Percentiles rank a stretch among this genome's conserved stretches.
These are phyloP conservation scores for Pissodes strobi DNA, from an alignment of 1,140 invertebrate species.

Conservation along the genomic window DNA sequence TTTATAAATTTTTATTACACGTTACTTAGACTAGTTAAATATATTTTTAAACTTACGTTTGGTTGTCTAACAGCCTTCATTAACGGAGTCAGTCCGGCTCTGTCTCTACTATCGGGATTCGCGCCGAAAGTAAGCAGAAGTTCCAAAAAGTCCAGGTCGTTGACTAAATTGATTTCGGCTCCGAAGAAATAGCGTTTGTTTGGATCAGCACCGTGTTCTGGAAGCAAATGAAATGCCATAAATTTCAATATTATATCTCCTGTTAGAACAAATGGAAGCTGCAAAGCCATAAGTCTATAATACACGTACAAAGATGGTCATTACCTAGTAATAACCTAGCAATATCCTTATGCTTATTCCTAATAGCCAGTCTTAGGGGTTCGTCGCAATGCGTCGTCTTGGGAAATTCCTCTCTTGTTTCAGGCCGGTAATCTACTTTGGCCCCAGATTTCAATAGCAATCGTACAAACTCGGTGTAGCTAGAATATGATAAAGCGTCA, in stretches of 20 bases:
- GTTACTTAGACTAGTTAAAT: too few relatives aligned
- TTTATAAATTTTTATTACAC: background rate
- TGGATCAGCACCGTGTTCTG: constrained; percentile 72
- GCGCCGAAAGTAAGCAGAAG: constrained; percentile 83
- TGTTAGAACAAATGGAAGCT: too few relatives aligned
- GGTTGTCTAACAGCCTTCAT: constrained; percentile 84
- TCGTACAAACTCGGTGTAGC: constrained; percentile 72
- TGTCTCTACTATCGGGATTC: constrained; percentile 81
- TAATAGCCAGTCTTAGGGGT: constrained; percentile 78
- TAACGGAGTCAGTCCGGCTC: constrained; percentile 81
- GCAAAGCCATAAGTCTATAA: too few relatives aligned
- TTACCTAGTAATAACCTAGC: constrained; percentile 62
- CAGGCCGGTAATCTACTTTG: constrained; percentile 75
- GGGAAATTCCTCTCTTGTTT: constrained; percentile 70
- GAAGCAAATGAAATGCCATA: background rate
- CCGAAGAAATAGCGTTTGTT: constrained; percentile 88
- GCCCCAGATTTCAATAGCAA: constrained; percentile 79
- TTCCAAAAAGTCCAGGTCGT: constrained; percentile 80
- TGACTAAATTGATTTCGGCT: constrained; percentile 85
- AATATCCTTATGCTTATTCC: constrained; percentile 83
- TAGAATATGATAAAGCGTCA: constrained; percentile 47
- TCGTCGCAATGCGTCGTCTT: constrained; percentile 78
- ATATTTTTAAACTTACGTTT: constrained; percentile 69
- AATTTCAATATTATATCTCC: too few relatives aligned
- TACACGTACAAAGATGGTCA: background rate